Evolutionary conservation across 2,888 invertebrate genomes (phyloP), one percentile per base, ranked within the genome.

Genomic region (Andricus curvator): DNA sequence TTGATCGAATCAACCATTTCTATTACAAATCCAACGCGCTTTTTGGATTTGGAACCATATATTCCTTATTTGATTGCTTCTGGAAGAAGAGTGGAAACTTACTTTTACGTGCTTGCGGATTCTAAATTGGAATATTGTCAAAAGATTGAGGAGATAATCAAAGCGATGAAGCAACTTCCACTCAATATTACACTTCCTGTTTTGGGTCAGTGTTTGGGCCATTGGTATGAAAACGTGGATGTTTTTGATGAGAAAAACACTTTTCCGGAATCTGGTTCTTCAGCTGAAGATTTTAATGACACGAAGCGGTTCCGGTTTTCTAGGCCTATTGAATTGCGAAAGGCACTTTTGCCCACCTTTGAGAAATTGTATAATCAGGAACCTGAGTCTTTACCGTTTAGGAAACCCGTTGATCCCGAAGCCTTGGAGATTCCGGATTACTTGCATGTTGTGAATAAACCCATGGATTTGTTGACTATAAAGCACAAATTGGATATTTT

Each of bases 391-490:
- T 93, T 97, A 87, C 99, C 99, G 29, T 99, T 99, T 94, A 95
- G 98, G 83, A 97, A 97, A 91, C 99, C 99, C 0, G 99, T 99
- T 13, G 99, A 99, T 94, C 98, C 99, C 2, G 95, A 96, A 88
- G 95, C 96, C 0, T 94, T 98, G n/a, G 96, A 97, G 84, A 98
- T 98, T 85, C 97, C 99, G 64, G 99, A 99, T 93, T 99, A 99
- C 93, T 98, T 98, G 93, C 98, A 98, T 88, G 99, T 99, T 86
- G 96, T 99, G 22, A 98, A 97, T 90, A 97, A 96, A 89, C 99
- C 99, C 0, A 99, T 99, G 96, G 99, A 99, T 93, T 94, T 99
- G 88, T 97, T 98, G 29, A 98, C 98, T 0, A 99, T 99, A 86
- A 97, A 97, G 91, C 95, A 96, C 89, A 99, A 99, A 92, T 94